phyloP scores from a whole-genome alignment of 1,140 invertebrate species.

The Tenebrio molitor region DNA sequence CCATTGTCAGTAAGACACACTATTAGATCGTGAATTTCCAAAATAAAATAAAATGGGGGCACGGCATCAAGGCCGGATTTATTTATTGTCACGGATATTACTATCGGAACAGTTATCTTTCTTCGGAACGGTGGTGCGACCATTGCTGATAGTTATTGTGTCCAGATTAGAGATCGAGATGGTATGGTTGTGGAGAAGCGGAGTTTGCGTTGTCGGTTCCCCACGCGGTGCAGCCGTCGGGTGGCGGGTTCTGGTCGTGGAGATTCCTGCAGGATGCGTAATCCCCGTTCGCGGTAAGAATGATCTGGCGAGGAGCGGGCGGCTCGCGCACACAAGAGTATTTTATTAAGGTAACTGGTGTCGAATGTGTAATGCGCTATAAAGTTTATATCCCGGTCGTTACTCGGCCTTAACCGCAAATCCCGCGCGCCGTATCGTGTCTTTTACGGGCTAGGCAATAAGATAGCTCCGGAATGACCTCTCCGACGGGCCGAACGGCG shows the following conservation, averaged over 20 bases:
- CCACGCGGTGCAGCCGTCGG: constrained; percentile 35
- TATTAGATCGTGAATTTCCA: too few relatives aligned
- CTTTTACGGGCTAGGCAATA: constrained; percentile 61
- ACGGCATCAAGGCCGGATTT: too few relatives aligned
- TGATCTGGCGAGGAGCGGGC: constrained; percentile 42
- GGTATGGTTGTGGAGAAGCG: too few relatives aligned
- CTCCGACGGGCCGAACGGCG: constrained; percentile 60
- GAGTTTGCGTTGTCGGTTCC: too few relatives aligned
- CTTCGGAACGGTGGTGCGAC: too few relatives aligned
- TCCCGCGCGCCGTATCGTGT: constrained; percentile 63
- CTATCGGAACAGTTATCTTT: too few relatives aligned
- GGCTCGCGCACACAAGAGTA: constrained; percentile 57
- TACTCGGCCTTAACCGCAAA: constrained; percentile 64
- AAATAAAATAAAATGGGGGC: too few relatives aligned
- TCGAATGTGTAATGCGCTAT: constrained; percentile 65
- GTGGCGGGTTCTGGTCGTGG: not conserved
- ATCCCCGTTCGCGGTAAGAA: too few relatives aligned
- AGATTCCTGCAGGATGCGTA: not conserved
- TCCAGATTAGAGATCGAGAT: too few relatives aligned
- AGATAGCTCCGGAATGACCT: constrained; percentile 64
- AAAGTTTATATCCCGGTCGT: constrained; percentile 65
- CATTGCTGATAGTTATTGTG: too few relatives aligned
- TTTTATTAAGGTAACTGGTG: constrained; percentile 65
- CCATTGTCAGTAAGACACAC: too few relatives aligned
- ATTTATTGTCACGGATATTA: too few relatives aligned